These are phyloP conservation scores for Ectemnius lituratus DNA, from an alignment of 2,888 invertebrate genomes.

Conservation along the genomic window DNA sequence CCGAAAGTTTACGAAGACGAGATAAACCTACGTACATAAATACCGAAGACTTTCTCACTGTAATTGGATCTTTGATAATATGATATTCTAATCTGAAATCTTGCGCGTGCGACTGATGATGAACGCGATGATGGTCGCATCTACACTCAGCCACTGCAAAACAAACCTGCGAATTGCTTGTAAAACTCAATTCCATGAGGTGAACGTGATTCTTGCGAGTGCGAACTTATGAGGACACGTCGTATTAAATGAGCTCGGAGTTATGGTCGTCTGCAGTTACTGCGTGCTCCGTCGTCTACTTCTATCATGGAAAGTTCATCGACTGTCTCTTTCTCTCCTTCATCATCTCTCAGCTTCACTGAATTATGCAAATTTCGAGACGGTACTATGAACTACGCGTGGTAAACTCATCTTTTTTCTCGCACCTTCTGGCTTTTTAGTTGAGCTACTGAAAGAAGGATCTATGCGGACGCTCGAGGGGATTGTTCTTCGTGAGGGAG, in stretches of 20 bases:
- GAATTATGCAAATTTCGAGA: slow-evolving; percentile 61
- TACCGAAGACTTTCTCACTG: no score
- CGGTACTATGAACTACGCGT: slow-evolving; percentile 31
- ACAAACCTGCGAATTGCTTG: slow-evolving; percentile 45
- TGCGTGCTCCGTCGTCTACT: slow-evolving; percentile 48
- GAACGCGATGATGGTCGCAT: not conserved
- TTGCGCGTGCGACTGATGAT: no score
- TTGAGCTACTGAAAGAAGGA: no score
- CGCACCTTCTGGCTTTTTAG: no score
- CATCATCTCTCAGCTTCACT: slow-evolving; percentile 21
- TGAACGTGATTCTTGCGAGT: slow-evolving; percentile 47
- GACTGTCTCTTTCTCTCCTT: slow-evolving; percentile 1
- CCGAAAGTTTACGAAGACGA: no score
- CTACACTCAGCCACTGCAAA: slow-evolving; percentile 1
- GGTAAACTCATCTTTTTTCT: not conserved
- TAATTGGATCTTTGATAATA: no score
- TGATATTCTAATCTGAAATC: no score
- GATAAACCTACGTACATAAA: no score
- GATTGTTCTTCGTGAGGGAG: no score
- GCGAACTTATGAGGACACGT: slow-evolving; percentile 41
- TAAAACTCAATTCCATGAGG: slow-evolving; percentile 53
- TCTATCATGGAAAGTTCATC: slow-evolving; percentile 39
- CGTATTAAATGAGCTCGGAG: slow-evolving; percentile 62
- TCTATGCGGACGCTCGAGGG: no score
- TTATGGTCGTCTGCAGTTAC: slow-evolving; percentile 65